Evolutionary conservation across 2,888 invertebrate species (phyloP).

Genomic region (Zeuzera pyrina): DNA sequence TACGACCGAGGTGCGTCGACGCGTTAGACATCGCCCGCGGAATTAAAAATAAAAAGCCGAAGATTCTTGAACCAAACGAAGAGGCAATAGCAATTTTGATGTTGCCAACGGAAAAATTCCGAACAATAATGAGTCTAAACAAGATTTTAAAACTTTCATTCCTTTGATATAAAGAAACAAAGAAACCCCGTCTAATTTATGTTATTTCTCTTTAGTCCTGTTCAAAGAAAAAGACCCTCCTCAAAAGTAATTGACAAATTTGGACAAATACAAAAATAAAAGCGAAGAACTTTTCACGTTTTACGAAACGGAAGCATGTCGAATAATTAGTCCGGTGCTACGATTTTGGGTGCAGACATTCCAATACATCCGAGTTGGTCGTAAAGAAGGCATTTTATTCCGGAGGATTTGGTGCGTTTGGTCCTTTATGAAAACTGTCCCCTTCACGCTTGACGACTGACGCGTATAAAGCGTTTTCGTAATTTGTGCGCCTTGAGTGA

Average conservation of each 20-base stretch:
- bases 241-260: slow-evolving; percentile 56
- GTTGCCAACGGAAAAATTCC: slow-evolving; percentile 21
- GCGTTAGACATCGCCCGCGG: slow-evolving; percentile 7
- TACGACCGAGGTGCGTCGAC: slow-evolving; percentile 20
- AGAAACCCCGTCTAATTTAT: slow-evolving; percentile 45
- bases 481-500: slow-evolving; percentile 57
- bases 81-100: slow-evolving; percentile 23
- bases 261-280: slow-evolving; percentile 44
- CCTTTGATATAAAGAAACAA: slow-evolving; percentile 47
- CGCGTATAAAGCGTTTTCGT: slow-evolving; percentile 32
- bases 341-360: slow-evolving; percentile 23
- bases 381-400: slow-evolving; percentile 44
- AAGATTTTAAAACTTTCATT: slow-evolving; percentile 49
- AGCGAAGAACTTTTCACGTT: slow-evolving; percentile 21
- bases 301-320: slow-evolving; percentile 22
- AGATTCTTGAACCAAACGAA: slow-evolving; percentile 18
- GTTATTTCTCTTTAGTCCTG: too few relatives aligned
- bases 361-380: slow-evolving; percentile 35
- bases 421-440: slow-evolving; percentile 48
- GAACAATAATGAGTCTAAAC: slow-evolving; percentile 40
- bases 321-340: slow-evolving; percentile 48
- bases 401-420: slow-evolving; percentile 27
- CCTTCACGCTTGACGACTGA: slow-evolving; percentile 27
- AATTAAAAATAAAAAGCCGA: slow-evolving; percentile 19
- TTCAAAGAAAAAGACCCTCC: too few relatives aligned